phyloP scores from a whole-genome alignment of 2,888 invertebrate species.

The Xylota segnis region DNA sequence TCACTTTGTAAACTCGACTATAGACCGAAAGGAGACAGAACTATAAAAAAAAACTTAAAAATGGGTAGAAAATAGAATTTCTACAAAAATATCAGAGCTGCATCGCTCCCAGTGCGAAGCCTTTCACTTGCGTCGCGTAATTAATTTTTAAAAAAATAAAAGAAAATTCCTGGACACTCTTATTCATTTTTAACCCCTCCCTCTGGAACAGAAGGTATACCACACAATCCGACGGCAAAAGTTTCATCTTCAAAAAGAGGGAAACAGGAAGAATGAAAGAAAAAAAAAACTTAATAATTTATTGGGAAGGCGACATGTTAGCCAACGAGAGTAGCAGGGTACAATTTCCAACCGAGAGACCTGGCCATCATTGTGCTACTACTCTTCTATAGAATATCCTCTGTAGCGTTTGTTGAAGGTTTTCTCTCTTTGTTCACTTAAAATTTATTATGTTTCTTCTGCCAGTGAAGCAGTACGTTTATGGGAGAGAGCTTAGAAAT shows the following conservation, averaged over 20 bases:
- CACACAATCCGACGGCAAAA: not conserved
- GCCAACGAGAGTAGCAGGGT: not conserved
- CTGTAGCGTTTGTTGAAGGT: slow-evolving; percentile 4
- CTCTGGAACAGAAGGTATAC: slow-evolving; percentile 1
- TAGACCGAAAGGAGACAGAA: too few species aligned
- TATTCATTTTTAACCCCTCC: not conserved
- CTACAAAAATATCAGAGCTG: not conserved
- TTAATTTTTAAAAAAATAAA: slow-evolving; percentile 32
- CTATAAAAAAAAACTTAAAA: not conserved
- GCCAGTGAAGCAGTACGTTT: not conserved
- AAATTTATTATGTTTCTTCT: slow-evolving; percentile 10
- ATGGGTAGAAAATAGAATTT: not conserved
- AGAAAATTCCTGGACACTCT: slow-evolving; percentile 19
- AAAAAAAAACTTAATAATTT: slow-evolving; percentile 18
- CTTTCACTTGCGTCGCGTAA: slow-evolving; percentile 20
- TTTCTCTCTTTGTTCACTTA: not conserved
- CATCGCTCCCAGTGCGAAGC: not conserved
- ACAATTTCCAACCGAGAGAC: not conserved
- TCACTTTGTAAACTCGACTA: too few species aligned
- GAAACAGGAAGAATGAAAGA: not conserved
- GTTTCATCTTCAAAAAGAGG: slow-evolving; percentile 6
- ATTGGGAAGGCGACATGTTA: slow-evolving; percentile 18
- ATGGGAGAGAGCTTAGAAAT: not conserved
- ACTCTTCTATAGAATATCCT: slow-evolving; percentile 22
- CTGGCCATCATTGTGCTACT: slow-evolving; percentile 7